phyloP scores from a whole-genome alignment of 2,888 invertebrate species.

The Phyllotreta cruciferae region DNA sequence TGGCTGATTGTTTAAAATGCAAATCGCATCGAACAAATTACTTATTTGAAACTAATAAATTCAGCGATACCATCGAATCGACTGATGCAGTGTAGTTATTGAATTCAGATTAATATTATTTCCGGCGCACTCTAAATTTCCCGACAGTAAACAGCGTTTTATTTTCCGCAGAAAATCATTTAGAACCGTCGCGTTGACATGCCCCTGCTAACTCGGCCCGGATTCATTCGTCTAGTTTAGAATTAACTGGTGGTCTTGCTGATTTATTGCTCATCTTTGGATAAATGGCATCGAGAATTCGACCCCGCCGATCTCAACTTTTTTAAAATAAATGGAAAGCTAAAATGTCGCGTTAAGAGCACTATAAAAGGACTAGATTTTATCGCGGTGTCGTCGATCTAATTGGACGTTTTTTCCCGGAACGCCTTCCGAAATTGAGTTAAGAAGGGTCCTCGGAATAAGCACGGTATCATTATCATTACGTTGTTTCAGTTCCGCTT shows the following conservation, averaged over 20 bases:
- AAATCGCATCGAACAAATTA: too few relatives aligned
- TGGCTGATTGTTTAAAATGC: too few relatives aligned
- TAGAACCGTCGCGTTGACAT: constrained; percentile 6
- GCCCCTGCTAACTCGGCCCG: neutral
- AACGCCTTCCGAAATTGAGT: constrained; percentile 1
- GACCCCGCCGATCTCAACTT: constrained; percentile 17
- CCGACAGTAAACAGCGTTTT: neutral
- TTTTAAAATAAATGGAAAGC: constrained; percentile 23
- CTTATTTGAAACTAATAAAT: too few relatives aligned
- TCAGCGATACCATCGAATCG: too few relatives aligned
- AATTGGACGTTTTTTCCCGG: constrained; percentile 2
- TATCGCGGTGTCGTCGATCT: constrained; percentile 4
- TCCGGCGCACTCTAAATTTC: neutral
- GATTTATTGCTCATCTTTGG: constrained; percentile 29
- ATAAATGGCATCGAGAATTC: constrained; percentile 24
- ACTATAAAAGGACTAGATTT: constrained; percentile 2
- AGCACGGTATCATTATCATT: too few relatives aligned
- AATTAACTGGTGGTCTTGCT: constrained; percentile 23
- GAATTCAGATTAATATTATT: neutral
- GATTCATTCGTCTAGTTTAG: constrained; percentile 26
- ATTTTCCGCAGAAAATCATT: constrained; percentile 9
- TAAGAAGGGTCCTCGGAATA: neutral
- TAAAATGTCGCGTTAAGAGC: neutral
- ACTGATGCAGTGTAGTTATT: neutral
- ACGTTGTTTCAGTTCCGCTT: too few relatives aligned